Base-by-base conservation (phyloP, 2,113 vertebrate species). In the Serilophus lunatus region DNA sequence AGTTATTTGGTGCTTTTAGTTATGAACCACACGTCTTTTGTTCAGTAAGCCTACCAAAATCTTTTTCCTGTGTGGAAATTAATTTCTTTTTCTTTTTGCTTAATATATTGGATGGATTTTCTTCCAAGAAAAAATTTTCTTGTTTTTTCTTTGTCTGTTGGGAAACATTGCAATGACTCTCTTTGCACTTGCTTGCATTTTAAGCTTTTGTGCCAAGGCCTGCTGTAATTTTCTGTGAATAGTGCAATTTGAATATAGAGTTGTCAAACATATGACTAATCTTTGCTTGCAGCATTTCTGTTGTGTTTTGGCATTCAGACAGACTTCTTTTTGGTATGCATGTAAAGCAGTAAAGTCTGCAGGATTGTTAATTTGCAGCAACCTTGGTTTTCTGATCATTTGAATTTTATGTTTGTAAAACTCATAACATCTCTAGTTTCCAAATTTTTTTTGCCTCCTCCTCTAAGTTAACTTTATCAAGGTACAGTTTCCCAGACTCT, bases 181-280 rank as follows among this genome's bases (percentile, higher is more conserved):
- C 45, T 86, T 53, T 20, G 15, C 89, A 78, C 47, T 82, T 84
- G 18, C 7, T 71, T 61, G 76, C 47, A 93, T 92, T 81, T 31
- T 0, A 44, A 59, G 76, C 49, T 50, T 18, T 92, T 64, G 57
- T 93, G 93, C 77, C 69, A 92, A 92, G 63, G 44, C 56, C 60
- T 35, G 16, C 47, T 94, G 51, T 83, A 66, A 72, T 88, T 93
- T 94, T 85, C 78, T 45, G 68, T 95, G 72, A 86, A 42, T 70
- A 92, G 66, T 76, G 68, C 53, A 59, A 33, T 86, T 92, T 86
- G 75, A 90, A 78, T 82, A n/a, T 23, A 44, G 64, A 82, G 82
- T 96, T 96, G 78, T 95, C 79, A 95, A 91, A 82, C 89, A 96
- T 89, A 86, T 45, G 49, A 38, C 49, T 93, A 82, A 82, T 96